Conservation (phyloP, 2,113 vertebrate species). For the Galbula dea region DNA sequence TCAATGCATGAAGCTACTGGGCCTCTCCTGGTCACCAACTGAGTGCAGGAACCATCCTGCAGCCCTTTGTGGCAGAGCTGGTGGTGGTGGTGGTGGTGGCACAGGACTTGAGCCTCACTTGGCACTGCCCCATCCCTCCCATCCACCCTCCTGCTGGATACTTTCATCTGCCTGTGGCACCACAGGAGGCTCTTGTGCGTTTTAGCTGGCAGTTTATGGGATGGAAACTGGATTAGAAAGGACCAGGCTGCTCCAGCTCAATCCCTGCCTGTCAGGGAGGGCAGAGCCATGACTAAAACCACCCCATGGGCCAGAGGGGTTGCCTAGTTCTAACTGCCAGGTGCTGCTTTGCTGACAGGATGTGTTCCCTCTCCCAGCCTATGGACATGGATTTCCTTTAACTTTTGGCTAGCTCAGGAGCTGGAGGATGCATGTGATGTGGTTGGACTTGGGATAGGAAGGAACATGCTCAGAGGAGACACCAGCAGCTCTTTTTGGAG, state of each 20-base stretch:
- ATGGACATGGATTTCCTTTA: neutral
- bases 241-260: neutral
- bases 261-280: neutral
- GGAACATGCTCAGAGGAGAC: neutral
- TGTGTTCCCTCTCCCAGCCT: neutral
- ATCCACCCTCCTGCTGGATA: neutral
- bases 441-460: rapidly evolving
- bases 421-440: neutral
- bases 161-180: neutral
- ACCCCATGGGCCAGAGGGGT: neutral
- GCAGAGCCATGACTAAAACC: constrained; percentile 10
- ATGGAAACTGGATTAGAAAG: neutral
- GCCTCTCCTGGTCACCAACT: rapidly evolving
- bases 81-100: neutral
- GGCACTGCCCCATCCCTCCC: neutral
- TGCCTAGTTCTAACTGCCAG: neutral
- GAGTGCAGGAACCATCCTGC: neutral
- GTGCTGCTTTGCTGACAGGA: neutral
- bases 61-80: neutral
- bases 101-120: neutral
- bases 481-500: neutral
- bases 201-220: neutral
- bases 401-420: rapidly evolving
- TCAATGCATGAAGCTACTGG: neutral
- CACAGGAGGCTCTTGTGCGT: neutral